Conservation (phyloP, 1,140 invertebrate genomes). For the Sycobia sp. region DNA sequence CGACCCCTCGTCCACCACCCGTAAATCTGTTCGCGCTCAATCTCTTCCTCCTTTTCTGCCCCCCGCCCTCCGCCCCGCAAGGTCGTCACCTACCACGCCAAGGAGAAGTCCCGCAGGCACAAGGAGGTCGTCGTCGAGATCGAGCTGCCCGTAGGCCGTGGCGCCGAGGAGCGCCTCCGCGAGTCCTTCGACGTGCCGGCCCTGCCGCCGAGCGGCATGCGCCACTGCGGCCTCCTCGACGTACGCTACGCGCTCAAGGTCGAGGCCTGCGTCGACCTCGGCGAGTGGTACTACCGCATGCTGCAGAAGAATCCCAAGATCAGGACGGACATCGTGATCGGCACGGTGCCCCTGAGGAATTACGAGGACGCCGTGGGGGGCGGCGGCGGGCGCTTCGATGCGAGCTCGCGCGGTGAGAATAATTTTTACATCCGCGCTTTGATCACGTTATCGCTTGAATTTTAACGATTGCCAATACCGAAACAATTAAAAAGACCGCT, state of each 20-base stretch:
- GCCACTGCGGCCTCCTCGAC: slow-evolving; percentile 44
- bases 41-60: too few relatives aligned
- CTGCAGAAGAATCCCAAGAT: slow-evolving; percentile 52
- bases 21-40: too few relatives aligned
- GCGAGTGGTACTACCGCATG: slow-evolving; percentile 51
- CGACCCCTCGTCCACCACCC: too few relatives aligned
- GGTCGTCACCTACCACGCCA: slow-evolving; percentile 46
- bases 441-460: too few relatives aligned
- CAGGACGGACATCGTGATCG: slow-evolving; percentile 42
- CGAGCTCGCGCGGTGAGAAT: too few relatives aligned
- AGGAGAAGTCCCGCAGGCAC: slow-evolving; percentile 47
- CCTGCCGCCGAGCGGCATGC: slow-evolving; percentile 46
- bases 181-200: slow-evolving; percentile 45
- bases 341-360: slow-evolving; percentile 46
- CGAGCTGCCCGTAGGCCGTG: slow-evolving; percentile 40
- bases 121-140: slow-evolving; percentile 52
- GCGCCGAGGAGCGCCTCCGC: slow-evolving; percentile 33
- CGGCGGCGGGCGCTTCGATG: too few relatives aligned
- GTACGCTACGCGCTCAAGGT: slow-evolving; percentile 46
- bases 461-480: too few relatives aligned
- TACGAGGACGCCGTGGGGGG: slow-evolving; percentile 38
- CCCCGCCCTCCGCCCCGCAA: slow-evolving; percentile 17
- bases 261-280: slow-evolving; percentile 47
- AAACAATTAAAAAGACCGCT: too few relatives aligned
- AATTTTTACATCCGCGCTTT: too few relatives aligned